Percentiles rank a stretch among this genome's conserved stretches.
Evolutionary conservation across 2,888 invertebrate species (phyloP).

Genomic region (Cybosia mesomella): DNA sequence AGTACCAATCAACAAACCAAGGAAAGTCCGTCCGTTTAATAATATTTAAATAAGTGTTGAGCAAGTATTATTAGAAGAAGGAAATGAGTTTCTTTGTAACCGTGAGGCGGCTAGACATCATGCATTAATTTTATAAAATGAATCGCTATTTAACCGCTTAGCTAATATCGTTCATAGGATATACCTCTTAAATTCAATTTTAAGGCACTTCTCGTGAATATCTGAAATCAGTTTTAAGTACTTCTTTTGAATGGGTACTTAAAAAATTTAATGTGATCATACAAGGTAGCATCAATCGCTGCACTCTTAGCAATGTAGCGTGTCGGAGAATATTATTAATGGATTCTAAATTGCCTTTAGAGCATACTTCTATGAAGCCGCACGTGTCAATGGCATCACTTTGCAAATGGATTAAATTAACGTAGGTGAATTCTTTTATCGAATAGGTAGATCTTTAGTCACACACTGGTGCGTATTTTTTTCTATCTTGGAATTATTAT

Average conservation of each 20-base stretch:
- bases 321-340: slow-evolving; percentile 75
- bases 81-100: too few relatives aligned
- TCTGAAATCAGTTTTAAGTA: background rate
- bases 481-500: too few relatives aligned
- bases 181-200: too few relatives aligned
- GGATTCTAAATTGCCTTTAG: slow-evolving; percentile 78
- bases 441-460: slow-evolving; percentile 12
- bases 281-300: slow-evolving; percentile 28
- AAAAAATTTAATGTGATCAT: slow-evolving; percentile 23
- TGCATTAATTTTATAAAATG: too few relatives aligned
- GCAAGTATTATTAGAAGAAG: too few relatives aligned
- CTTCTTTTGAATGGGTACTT: background rate
- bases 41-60: too few relatives aligned
- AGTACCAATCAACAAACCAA: too few relatives aligned
- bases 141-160: too few relatives aligned
- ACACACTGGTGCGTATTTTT: too few relatives aligned
- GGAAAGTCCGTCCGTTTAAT: too few relatives aligned
- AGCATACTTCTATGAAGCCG: slow-evolving; percentile 66
- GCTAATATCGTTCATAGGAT: too few relatives aligned
- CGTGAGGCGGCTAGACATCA: too few relatives aligned
- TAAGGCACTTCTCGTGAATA: background rate
- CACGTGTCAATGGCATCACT: slow-evolving; percentile 64
- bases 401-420: slow-evolving; percentile 66
- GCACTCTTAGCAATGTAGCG: slow-evolving; percentile 53
- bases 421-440: slow-evolving; percentile 45